Base-by-base conservation (phyloP, 1,140 invertebrate genomes). In the Drosophila persimilis region DNA sequence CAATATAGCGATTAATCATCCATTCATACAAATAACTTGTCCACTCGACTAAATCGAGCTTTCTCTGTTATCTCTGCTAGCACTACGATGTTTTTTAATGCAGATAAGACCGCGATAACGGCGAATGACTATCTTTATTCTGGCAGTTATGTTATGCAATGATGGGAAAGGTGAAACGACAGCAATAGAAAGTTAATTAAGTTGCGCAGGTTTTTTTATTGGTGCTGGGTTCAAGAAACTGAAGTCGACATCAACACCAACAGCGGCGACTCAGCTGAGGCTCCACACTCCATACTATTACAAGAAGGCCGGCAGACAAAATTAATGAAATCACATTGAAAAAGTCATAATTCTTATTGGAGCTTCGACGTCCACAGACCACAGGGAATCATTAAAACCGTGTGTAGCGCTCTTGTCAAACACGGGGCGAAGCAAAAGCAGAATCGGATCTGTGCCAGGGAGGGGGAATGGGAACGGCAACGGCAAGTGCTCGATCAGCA, bases 301-400 rank as follows among this genome's bases (percentile, higher is more conserved):
- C 2, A n/a, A 9, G 11, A 6, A 17, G 35, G 41, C 22, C 44
- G 50, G 51, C 41, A 54, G 41, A 61, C 59, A 67, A 74, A 86
- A 86, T 86, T 88, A 86, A 86, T 86, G 77, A 86, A 86, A 81
- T 77, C 83, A 86, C 73, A 86, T 78, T 72, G 77, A 88, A 88
- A 78, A 78, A 86, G 83, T 81, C 83, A 86, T 88, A 83, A 86
- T 75, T 86, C 83, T 86, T 86, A 60, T 75, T 64, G 80, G 55
- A 52, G 56, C 62, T 26, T 13, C 11, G 35, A 48, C 43, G 47
- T 69, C 54, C 64, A 64, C 65, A 74, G 73, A 83, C 83, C 74
- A 74, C 81, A 71, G 81, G 81, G 77, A 86, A 86, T 86, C 81
- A 86, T 86, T 86, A 86, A 78, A 86, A 69, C 78, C 80, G 78